Conservation (phyloP, 2,113 vertebrate genomes). For the Cepphus grylle region DNA sequence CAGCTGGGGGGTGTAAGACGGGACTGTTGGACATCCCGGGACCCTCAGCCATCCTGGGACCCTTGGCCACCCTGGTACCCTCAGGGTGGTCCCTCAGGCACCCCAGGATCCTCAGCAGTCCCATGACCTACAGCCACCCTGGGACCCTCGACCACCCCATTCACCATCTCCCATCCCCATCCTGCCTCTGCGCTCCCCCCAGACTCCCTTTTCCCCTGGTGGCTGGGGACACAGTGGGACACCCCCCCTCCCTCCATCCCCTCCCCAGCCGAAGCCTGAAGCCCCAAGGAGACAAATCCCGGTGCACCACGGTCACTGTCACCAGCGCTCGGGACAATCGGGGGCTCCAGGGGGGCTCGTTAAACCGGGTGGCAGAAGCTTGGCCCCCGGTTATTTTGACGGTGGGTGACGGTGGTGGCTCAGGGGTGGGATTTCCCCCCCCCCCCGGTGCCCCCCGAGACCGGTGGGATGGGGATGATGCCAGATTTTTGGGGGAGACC, state of each 20-base stretch:
- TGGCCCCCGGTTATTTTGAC: background rate
- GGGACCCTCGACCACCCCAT: background rate
- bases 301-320: background rate
- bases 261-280: background rate
- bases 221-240: rapidly evolving
- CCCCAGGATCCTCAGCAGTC: background rate
- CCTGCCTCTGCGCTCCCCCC: background rate
- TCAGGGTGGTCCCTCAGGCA: background rate
- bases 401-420: background rate
- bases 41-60: background rate
- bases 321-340: background rate
- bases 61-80: no score
- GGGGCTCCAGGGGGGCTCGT: background rate
- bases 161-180: background rate
- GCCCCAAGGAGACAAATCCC: background rate
- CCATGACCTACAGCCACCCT: background rate
- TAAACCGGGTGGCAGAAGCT: background rate
- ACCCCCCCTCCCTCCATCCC: background rate
- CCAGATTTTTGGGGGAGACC: background rate
- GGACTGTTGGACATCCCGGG: rapidly evolving
- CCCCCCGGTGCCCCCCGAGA: background rate
- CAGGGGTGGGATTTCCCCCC: background rate
- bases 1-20: background rate
- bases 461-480: background rate
- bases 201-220: no score